Conservation (phyloP, 2,797 vertebrate genomes). For the Potorous gilbertii region DNA sequence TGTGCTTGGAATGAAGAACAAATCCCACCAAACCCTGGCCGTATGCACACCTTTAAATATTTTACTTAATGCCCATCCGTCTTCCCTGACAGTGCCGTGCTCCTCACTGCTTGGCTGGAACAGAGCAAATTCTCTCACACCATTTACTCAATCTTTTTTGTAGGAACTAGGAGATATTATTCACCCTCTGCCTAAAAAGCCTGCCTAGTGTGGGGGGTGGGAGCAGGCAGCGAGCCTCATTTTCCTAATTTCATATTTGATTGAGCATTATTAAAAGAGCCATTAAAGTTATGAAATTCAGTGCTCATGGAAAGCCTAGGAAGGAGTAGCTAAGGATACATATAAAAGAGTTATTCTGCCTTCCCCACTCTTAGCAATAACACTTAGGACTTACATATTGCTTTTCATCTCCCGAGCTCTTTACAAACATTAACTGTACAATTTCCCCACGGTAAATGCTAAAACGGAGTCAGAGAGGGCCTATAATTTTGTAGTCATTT, state of each 20-base stretch:
- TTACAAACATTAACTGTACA: constrained; percentile 62
- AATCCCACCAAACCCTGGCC: constrained; percentile 67
- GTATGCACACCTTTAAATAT: constrained; percentile 76
- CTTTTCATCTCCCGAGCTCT: constrained; percentile 45
- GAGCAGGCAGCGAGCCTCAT: constrained; percentile 6
- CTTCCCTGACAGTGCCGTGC: constrained; percentile 58
- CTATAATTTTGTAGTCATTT: constrained; percentile 62
- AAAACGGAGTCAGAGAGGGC: constrained; percentile 20
- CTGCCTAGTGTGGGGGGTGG: constrained; percentile 10
- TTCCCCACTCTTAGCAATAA: constrained; percentile 29
- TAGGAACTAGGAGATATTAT: constrained; percentile 60
- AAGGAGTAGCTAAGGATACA: constrained; percentile 46
- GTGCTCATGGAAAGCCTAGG: constrained; percentile 13
- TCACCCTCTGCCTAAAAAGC: constrained; percentile 38
- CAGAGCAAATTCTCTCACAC: constrained; percentile 63
- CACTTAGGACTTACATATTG: constrained; percentile 39
- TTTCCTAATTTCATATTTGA: constrained; percentile 65
- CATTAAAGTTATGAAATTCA: constrained; percentile 45
- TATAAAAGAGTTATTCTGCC: constrained; percentile 44
- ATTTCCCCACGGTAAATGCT: constrained; percentile 49
- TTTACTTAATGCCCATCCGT: constrained; percentile 71
- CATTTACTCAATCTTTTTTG: constrained; percentile 27
- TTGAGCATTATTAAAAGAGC: constrained; percentile 65
- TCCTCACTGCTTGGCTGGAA: constrained; percentile 61
- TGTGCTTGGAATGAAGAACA: constrained; percentile 68